These are phyloP conservation scores for Ispidina picta DNA, from an alignment of 2,797 vertebrate species.

Conservation along the genomic window DNA sequence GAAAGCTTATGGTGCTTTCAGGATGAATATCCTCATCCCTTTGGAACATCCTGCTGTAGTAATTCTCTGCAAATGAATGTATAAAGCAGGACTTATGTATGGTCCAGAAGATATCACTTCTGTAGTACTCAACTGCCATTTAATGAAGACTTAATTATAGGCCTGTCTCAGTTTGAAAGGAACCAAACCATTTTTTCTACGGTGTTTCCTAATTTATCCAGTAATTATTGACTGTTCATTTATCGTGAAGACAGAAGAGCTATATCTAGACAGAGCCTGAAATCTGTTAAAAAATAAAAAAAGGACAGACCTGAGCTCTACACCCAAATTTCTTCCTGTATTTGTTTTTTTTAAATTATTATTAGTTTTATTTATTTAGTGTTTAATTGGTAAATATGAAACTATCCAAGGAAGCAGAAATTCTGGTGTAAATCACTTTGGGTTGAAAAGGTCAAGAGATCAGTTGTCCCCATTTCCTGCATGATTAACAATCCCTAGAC, in stretches of 20 bases:
- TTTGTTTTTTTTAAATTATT: not conserved
- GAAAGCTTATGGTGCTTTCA: not conserved
- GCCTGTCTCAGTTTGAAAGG: not conserved
- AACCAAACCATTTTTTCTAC: not conserved
- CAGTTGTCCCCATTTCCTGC: not conserved
- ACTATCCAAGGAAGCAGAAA: not conserved
- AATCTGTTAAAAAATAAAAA: not conserved
- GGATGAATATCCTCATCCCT: not conserved
- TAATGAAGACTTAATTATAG: slow-evolving; percentile 2
- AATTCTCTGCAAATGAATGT: not conserved
- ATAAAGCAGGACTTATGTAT: not conserved
- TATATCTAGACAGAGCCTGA: not conserved
- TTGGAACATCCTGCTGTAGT: not conserved
- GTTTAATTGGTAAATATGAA: not conserved
- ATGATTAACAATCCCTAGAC: not conserved
- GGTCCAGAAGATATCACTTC: not conserved
- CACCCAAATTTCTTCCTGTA: not conserved
- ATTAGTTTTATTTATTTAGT: not conserved
- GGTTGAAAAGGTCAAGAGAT: not conserved
- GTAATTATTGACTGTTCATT: not conserved
- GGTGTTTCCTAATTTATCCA: not conserved
- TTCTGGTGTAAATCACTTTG: not conserved
- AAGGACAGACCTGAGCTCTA: not conserved
- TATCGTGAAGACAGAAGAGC: not conserved
- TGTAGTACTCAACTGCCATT: not conserved